These are phyloP conservation scores for Megalops atlanticus DNA, from an alignment of 2,113 vertebrate genomes.

Conservation along the genomic window DNA sequence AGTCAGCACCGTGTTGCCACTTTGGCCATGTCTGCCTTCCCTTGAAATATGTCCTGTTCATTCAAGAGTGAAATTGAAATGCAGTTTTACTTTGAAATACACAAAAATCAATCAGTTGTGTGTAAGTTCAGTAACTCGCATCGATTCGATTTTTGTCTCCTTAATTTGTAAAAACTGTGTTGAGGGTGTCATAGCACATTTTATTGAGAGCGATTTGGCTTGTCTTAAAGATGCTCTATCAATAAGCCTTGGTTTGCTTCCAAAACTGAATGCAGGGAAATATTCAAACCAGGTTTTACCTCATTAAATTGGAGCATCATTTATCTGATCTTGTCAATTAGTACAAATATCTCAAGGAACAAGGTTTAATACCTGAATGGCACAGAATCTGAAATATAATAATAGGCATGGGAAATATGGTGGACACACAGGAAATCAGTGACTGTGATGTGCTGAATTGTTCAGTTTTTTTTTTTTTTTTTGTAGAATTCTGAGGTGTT, in stretches of 20 bases:
- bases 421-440: neutral
- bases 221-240: neutral
- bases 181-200: neutral
- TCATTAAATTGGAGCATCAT: neutral
- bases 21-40: neutral
- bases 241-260: neutral
- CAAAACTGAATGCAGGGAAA: neutral
- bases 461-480: too few relatives aligned
- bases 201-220: neutral
- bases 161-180: neutral
- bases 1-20: neutral
- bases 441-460: neutral
- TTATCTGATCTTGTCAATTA: neutral
- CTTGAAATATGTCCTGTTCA: slow-evolving; percentile 20
- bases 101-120: slow-evolving; percentile 21
- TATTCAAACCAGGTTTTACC: neutral
- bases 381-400: neutral
- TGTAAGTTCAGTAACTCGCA: neutral
- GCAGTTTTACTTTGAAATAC: slow-evolving; percentile 19
- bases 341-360: neutral
- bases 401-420: neutral
- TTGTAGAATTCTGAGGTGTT: too few relatives aligned
- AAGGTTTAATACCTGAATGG: neutral
- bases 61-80: slow-evolving; percentile 31
- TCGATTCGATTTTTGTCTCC: neutral